phyloP scores from a whole-genome alignment of 2,888 invertebrate species.

The Aethes cnicana region DNA sequence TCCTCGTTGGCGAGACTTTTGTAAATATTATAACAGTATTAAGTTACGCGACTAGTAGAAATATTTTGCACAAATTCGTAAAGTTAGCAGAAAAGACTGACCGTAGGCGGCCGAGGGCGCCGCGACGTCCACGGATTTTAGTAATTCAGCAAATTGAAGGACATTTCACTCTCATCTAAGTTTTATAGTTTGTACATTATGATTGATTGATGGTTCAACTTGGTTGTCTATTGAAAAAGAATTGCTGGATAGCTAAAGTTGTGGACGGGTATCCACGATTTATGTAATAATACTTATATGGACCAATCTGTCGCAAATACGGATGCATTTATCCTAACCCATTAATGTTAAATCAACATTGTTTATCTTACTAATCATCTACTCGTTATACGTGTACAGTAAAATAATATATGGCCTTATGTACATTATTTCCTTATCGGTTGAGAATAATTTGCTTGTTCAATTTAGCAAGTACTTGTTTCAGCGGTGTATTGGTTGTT shows the following conservation, averaged over 20 bases:
- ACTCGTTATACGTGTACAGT: conserved; percentile 80
- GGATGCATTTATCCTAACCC: conserved; percentile 77
- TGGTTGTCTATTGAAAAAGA: too few species aligned
- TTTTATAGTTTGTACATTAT: too few species aligned
- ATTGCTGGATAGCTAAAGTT: conserved; percentile 62
- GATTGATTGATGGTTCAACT: too few species aligned
- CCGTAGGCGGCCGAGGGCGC: conserved; percentile 77
- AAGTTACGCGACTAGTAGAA: conserved; percentile 75
- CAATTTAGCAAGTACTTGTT: conserved; percentile 51
- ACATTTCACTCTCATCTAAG: conserved; percentile 9
- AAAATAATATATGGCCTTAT: conserved; percentile 79
- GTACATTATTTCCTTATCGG: conserved; percentile 75
- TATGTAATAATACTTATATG: conserved; percentile 80
- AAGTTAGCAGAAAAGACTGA: conserved; percentile 80
- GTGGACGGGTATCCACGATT: conserved; percentile 63
- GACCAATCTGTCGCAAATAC: conserved; percentile 81
- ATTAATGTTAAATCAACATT: conserved; percentile 76
- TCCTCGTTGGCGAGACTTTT: conserved; percentile 64
- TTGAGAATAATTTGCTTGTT: conserved; percentile 69
- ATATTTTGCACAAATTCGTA: conserved; percentile 82
- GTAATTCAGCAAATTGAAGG: conserved; percentile 57
- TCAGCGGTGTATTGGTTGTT: conserved; percentile 56
- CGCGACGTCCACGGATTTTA: conserved; percentile 60
- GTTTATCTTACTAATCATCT: conserved; percentile 79
- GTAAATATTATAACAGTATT: conserved; percentile 76